phyloP scores from a whole-genome alignment of 2,113 vertebrate genomes.

The Mesoclemmys tuberculata region DNA sequence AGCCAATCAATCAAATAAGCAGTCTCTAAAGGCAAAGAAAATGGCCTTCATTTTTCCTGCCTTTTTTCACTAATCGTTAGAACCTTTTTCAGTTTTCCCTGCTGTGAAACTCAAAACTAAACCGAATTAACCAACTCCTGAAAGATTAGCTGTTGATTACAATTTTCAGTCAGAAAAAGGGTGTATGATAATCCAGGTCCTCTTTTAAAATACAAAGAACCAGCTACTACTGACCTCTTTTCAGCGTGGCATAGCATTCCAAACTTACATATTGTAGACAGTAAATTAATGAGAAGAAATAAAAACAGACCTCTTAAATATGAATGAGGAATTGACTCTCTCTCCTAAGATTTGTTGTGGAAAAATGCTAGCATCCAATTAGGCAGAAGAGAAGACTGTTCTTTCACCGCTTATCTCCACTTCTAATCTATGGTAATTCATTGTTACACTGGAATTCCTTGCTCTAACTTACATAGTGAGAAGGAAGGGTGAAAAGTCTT shows the following conservation, averaged over 20 bases:
- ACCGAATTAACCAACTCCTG: not conserved
- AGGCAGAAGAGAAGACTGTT: not conserved
- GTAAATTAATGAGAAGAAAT: not conserved
- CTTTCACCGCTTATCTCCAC: not conserved
- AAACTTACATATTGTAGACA: not conserved
- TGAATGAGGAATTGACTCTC: not conserved
- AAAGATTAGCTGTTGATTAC: not conserved
- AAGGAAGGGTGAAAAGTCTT: not conserved
- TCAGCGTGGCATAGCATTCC: not conserved
- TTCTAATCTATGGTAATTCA: not conserved
- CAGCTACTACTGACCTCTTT: not conserved
- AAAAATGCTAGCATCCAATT: not conserved
- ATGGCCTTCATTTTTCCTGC: not conserved
- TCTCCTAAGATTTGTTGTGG: not conserved
- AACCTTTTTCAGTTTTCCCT: not conserved
- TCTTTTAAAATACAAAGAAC: not conserved
- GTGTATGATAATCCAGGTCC: not conserved
- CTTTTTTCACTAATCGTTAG: slow-evolving; percentile 17
- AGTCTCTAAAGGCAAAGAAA: slow-evolving; percentile 9
- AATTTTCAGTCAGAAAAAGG: not conserved
- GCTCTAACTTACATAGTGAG: not conserved
- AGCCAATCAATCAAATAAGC: slow-evolving; percentile 35
- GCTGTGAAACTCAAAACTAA: slow-evolving; percentile 26
- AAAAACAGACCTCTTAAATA: not conserved
- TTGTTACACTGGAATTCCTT: not conserved